These are phyloP conservation scores for Capricornis sumatraensis DNA, from an alignment of 2,113 vertebrate genomes.

Conservation along the genomic window DNA sequence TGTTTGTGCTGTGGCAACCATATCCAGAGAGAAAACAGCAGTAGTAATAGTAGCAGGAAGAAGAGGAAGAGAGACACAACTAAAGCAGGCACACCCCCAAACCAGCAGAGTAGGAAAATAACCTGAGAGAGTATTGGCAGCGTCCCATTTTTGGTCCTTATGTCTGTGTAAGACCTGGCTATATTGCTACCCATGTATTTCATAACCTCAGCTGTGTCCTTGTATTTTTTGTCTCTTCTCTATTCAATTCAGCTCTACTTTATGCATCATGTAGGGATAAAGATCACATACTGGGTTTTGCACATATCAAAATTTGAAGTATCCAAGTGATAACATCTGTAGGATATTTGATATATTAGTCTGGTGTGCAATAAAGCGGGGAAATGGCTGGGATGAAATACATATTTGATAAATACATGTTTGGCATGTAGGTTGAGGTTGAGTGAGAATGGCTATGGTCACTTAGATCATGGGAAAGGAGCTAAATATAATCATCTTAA, in stretches of 20 bases:
- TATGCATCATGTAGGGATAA: not conserved
- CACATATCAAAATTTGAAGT: not conserved
- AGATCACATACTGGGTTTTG: not conserved
- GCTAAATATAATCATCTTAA: not conserved
- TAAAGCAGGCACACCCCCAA: not conserved
- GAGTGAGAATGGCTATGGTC: not conserved
- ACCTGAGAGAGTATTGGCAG: not conserved
- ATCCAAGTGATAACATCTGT: not conserved
- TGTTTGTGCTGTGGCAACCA: not conserved
- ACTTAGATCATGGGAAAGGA: not conserved
- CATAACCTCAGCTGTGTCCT: not conserved
- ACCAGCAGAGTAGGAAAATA: not conserved
- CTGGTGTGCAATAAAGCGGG: not conserved
- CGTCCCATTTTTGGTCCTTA: not conserved
- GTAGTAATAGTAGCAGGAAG: not conserved
- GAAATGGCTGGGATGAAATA: not conserved
- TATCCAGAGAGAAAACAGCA: not conserved
- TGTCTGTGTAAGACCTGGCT: not conserved
- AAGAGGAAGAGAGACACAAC: not conserved
- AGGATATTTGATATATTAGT: not conserved
- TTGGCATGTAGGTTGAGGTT: not conserved
- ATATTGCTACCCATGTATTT: too few species aligned
- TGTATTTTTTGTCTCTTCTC: not conserved
- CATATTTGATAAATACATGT: not conserved
- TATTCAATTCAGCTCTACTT: not conserved